A percentile compares a stretch with the other conserved stretches of the same genome.
phyloP scores from a whole-genome alignment of 2,113 vertebrate genomes.

The Girardinichthys multiradiatus region DNA sequence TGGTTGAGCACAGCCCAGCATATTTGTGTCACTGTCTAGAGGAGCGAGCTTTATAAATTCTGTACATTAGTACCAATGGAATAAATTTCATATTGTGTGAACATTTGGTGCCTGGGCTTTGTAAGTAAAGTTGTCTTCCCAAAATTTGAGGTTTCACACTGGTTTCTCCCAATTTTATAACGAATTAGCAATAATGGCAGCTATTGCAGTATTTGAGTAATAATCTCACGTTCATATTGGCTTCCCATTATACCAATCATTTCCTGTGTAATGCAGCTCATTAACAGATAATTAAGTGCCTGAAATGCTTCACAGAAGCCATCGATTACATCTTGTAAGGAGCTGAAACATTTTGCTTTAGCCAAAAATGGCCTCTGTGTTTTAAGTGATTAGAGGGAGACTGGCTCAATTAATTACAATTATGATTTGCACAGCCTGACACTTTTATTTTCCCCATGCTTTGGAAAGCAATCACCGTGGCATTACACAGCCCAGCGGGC shows the following conservation, averaged over 20 bases:
- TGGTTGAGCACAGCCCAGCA: neutral
- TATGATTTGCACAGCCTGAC: slow-evolving; percentile 68
- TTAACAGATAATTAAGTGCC: slow-evolving; percentile 68
- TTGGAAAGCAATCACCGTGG: slow-evolving; percentile 53
- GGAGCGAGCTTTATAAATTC: slow-evolving; percentile 53
- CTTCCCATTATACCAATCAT: slow-evolving; percentile 44
- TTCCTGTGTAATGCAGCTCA: slow-evolving; percentile 43
- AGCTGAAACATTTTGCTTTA: slow-evolving; percentile 10
- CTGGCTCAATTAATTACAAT: slow-evolving; percentile 70
- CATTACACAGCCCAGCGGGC: slow-evolving; percentile 44
- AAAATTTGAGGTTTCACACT: neutral
- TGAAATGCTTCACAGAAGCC: slow-evolving; percentile 50
- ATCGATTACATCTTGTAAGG: slow-evolving; percentile 59
- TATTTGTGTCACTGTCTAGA: neutral
- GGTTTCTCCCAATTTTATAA: neutral
- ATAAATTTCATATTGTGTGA: slow-evolving; percentile 66
- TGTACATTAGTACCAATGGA: slow-evolving; percentile 62
- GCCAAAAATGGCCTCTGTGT: slow-evolving; percentile 36
- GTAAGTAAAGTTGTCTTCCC: neutral
- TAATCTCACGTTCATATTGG: slow-evolving; percentile 29
- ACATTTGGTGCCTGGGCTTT: slow-evolving; percentile 7
- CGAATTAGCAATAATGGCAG: no score
- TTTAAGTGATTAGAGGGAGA: slow-evolving; percentile 67
- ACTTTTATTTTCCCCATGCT: slow-evolving; percentile 62
- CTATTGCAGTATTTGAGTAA: slow-evolving; percentile 46